A percentile compares a stretch with the other conserved stretches of the same genome.
Conservation (phyloP, 2,888 invertebrate genomes). For the Thecophora atra region DNA sequence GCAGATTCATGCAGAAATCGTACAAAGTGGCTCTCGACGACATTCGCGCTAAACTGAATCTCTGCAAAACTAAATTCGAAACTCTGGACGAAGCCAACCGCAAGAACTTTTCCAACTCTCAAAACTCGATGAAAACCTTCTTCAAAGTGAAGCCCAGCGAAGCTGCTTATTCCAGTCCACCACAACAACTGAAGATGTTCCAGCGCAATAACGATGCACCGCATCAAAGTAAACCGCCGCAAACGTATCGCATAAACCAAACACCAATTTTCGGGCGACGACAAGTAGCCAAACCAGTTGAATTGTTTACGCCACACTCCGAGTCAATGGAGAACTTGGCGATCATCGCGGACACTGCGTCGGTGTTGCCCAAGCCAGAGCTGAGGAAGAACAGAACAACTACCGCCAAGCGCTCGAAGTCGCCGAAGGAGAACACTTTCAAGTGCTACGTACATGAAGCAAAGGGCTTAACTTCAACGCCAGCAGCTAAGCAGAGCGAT, state of each 20-base stretch:
- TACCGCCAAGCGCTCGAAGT: conserved; percentile 43
- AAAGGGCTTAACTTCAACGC: background rate
- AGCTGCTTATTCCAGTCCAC: conserved; percentile 51
- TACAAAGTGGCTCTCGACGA: conserved; percentile 62
- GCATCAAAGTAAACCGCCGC: conserved; percentile 38
- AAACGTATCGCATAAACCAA: conserved; percentile 63
- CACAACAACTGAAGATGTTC: conserved; percentile 58
- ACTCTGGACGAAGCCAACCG: conserved; percentile 61
- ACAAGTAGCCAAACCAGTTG: conserved; percentile 45
- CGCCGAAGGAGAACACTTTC: conserved; percentile 46
- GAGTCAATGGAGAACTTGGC: conserved; percentile 61
- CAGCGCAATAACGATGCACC: conserved; percentile 51
- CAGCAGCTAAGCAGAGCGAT: conserved; percentile 20
- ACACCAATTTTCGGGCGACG: conserved; percentile 64
- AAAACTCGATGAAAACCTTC: conserved; percentile 62
- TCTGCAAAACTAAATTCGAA: conserved; percentile 64
- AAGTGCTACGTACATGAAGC: conserved; percentile 43
- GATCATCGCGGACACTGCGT: conserved; percentile 26
- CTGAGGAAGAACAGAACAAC: conserved; percentile 41
- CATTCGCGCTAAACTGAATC: conserved; percentile 61
- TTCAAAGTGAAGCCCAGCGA: conserved; percentile 54
- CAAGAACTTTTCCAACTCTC: conserved; percentile 59
- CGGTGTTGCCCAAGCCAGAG: background rate
- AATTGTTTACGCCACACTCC: conserved; percentile 55
- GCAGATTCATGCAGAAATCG: conserved; percentile 54